Evolutionary conservation across 2,113 vertebrate genomes (phyloP).

Genomic region (Paramisgurnus dabryanus): DNA sequence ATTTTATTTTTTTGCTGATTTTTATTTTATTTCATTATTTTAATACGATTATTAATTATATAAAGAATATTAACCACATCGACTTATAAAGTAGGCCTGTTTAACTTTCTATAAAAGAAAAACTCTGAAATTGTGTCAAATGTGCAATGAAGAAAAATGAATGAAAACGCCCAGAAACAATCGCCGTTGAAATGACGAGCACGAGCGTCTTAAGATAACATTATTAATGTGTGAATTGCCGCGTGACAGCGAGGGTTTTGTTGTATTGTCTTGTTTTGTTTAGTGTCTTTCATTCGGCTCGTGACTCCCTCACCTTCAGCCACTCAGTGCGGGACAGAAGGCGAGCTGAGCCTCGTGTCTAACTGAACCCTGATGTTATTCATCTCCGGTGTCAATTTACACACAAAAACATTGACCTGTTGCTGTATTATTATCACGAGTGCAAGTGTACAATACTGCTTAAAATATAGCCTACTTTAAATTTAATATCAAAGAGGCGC

Average conservation of each 20-base stretch:
- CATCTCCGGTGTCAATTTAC: conserved; percentile 41
- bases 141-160: neutral
- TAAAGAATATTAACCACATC: no score
- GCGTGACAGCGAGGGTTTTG: conserved; percentile 33
- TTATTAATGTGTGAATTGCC: conserved; percentile 19
- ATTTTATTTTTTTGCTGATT: no score
- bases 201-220: conserved; percentile 23
- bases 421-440: conserved; percentile 10
- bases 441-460: neutral
- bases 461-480: neutral
- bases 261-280: conserved; percentile 47
- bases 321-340: conserved; percentile 11
- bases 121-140: no score
- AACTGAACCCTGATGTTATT: neutral
- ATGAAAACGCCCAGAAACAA: neutral
- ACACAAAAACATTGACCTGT: conserved; percentile 30
- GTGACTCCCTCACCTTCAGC: conserved; percentile 46
- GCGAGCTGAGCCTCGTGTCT: conserved; percentile 3
- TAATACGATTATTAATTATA: no score
- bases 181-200: neutral
- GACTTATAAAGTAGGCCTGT: no score
- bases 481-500: neutral
- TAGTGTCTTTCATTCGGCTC: conserved; percentile 47
- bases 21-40: no score
- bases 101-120: no score